Conservation (phyloP, 2,888 invertebrate species). For the Cacoxenus indagator region DNA sequence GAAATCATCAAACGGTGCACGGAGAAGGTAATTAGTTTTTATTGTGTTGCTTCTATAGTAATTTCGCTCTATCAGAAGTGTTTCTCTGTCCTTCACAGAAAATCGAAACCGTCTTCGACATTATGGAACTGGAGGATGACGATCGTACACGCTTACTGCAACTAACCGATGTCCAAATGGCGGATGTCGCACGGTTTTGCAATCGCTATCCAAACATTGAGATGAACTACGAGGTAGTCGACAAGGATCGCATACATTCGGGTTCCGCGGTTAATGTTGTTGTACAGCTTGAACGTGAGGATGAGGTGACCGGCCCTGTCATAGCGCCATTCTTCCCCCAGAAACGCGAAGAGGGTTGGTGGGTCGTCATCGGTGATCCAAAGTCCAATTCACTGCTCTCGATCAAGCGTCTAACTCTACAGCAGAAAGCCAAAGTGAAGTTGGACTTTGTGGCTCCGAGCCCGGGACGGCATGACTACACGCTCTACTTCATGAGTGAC, state of each 20-base stretch:
- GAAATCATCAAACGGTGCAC: slow-evolving; percentile 92
- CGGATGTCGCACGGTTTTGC: slow-evolving; percentile 98
- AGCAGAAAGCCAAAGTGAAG: slow-evolving; percentile 88
- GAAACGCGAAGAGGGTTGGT: slow-evolving; percentile 95
- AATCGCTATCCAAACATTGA: slow-evolving; percentile 99
- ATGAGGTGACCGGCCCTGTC: slow-evolving; percentile 96
- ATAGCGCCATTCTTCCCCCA: slow-evolving; percentile 98
- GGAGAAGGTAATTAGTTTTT: slow-evolving; percentile 75
- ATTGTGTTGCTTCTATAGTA: background rate
- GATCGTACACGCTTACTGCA: slow-evolving; percentile 85
- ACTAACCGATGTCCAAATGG: slow-evolving; percentile 90
- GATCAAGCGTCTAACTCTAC: slow-evolving; percentile 95
- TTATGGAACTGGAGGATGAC: slow-evolving; percentile 87
- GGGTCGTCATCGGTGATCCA: slow-evolving; percentile 99
- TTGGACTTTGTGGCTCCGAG: slow-evolving; percentile 88
- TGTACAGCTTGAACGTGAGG: slow-evolving; percentile 95
- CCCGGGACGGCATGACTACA: slow-evolving; percentile 90
- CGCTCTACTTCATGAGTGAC: slow-evolving; percentile 99
- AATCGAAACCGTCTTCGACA: slow-evolving; percentile 82
- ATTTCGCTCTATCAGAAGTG: too few species aligned
- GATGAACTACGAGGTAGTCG: slow-evolving; percentile 89
- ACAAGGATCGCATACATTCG: slow-evolving; percentile 82
- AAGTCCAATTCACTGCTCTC: slow-evolving; percentile 94
- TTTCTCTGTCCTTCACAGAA: too few species aligned
- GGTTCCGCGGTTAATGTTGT: slow-evolving; percentile 91